These are phyloP conservation scores for Parotocinclus haroldoi DNA, from an alignment of 2,797 vertebrate species.

Conservation along the genomic window DNA sequence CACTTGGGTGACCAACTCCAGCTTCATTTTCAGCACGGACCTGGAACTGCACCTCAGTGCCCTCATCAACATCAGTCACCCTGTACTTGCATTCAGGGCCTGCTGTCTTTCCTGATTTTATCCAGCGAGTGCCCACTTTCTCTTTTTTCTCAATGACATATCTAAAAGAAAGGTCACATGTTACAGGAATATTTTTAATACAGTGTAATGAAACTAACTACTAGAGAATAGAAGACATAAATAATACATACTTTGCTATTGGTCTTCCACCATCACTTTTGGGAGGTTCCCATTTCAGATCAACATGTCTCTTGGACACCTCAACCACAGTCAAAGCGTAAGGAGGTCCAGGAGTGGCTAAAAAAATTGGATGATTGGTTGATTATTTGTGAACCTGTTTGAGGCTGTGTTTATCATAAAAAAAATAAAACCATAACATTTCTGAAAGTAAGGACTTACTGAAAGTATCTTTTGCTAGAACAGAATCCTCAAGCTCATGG, in stretches of 20 bases:
- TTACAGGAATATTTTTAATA: background rate
- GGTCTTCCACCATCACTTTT: conserved; percentile 95
- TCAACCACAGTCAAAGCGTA: conserved; percentile 90
- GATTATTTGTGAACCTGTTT: no score
- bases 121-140: conserved; percentile 93
- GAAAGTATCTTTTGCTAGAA: conserved; percentile 97
- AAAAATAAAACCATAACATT: background rate
- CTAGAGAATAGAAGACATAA: background rate
- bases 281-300: conserved; percentile 96
- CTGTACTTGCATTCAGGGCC: conserved; percentile 87
- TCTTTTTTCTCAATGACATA: conserved; percentile 99
- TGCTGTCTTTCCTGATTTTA: conserved; percentile 94
- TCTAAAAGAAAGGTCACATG: conserved; percentile 58
- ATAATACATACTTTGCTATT: conserved; percentile 80
- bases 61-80: conserved; percentile 96
- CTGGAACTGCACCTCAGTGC: conserved; percentile 96
- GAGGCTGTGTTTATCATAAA: no score
- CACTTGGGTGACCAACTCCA: conserved; percentile 92
- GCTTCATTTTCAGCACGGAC: conserved; percentile 98
- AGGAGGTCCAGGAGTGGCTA: conserved; percentile 95
- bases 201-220: background rate
- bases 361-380: conserved; percentile 8
- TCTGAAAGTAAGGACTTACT: conserved; percentile 74
- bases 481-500: conserved; percentile 90
- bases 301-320: conserved; percentile 91